Evolutionary conservation across 2,797 vertebrate species (phyloP).

Genomic region (Avahi laniger): DNA sequence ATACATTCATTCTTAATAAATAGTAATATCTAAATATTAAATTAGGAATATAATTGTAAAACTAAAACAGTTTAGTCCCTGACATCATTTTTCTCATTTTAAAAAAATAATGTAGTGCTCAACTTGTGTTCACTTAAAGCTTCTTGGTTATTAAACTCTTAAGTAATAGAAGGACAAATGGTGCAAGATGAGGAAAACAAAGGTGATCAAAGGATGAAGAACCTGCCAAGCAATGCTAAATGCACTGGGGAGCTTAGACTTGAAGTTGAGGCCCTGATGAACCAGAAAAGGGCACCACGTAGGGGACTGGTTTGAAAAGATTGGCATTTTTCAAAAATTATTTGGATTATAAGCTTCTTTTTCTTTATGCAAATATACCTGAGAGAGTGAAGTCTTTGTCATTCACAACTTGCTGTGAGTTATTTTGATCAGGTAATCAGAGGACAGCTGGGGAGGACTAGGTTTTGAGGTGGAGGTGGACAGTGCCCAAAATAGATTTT

Average conservation of each 20-base stretch:
- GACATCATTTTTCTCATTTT: neutral
- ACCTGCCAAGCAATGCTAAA: neutral
- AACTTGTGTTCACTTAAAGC: neutral
- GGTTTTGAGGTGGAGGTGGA: neutral
- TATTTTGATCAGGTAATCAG: neutral
- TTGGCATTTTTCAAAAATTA: slow-evolving; percentile 48
- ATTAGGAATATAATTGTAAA: neutral
- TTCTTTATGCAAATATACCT: slow-evolving; percentile 50
- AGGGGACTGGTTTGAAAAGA: neutral
- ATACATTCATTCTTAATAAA: neutral
- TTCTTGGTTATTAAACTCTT: neutral
- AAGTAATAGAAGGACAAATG: neutral
- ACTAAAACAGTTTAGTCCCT: neutral
- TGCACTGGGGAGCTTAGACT: neutral
- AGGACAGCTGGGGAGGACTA: neutral
- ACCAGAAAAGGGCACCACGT: neutral
- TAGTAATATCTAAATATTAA: neutral
- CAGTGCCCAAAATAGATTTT: neutral
- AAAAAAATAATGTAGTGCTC: neutral
- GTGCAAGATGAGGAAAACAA: neutral
- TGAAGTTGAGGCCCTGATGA: neutral
- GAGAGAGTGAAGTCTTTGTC: slow-evolving; percentile 19
- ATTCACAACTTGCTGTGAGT: neutral
- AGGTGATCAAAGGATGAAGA: neutral
- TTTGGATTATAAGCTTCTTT: slow-evolving; percentile 10